Conservation (phyloP, 30 jellyfish, hydroid and myxozoan genomes). For the Turritopsis dohrnii region DNA sequence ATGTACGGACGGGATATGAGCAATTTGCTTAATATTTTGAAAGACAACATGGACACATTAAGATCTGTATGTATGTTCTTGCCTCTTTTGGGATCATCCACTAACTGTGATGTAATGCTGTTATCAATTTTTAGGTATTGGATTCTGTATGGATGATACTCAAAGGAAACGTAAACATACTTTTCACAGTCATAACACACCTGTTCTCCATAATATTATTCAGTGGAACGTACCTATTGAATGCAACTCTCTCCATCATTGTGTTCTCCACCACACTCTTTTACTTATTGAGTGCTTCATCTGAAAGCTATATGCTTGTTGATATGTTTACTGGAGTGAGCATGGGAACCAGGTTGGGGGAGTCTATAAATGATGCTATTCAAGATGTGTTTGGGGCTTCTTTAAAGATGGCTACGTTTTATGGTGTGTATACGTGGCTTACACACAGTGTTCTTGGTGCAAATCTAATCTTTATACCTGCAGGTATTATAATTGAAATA, state of each 20-base stretch:
- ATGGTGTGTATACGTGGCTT: conserved; percentile 92
- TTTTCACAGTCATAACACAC: conserved; percentile 55
- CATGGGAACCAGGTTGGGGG: conserved; percentile 95
- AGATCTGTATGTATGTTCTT: conserved; percentile 55
- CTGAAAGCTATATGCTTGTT: conserved; percentile 67
- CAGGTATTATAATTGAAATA: conserved; percentile 63
- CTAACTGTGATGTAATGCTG: no score
- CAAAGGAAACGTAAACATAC: conserved; percentile 72
- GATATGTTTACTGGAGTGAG: conserved; percentile 85
- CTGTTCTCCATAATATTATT: conserved; percentile 57
- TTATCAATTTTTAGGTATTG: conserved; percentile 69
- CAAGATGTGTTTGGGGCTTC: conserved; percentile 96
- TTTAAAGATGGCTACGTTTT: conserved; percentile 82
- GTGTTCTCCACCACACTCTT: conserved; percentile 76
- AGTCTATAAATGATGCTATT: conserved; percentile 72
- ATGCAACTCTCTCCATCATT: conserved; percentile 61
- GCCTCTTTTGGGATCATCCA: no score
- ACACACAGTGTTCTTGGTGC: conserved; percentile 81
- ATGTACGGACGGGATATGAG: background rate
- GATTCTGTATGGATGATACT: conserved; percentile 72
- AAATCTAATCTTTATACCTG: conserved; percentile 75
- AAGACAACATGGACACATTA: conserved; percentile 71
- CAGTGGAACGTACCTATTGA: conserved; percentile 82
- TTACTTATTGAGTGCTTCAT: conserved; percentile 77
- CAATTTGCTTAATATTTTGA: conserved; percentile 10